Conservation (phyloP, 1,140 invertebrate species). For the Lordiphosa clarofinis region DNA sequence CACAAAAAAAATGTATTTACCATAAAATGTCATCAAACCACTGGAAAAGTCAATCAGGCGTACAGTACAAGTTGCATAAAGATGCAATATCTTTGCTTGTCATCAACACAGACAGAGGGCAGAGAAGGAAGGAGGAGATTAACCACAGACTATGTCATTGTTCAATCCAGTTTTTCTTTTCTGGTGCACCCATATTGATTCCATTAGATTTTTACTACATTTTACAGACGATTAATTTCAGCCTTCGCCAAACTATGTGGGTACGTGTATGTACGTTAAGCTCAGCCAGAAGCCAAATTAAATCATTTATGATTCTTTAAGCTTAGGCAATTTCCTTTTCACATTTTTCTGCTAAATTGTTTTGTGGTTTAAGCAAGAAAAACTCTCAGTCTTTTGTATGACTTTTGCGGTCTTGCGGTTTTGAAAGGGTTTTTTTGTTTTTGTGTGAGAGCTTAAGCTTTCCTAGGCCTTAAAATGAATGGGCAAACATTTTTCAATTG, state of each 20-base stretch:
- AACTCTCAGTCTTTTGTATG: constrained; percentile 34
- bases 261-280: not conserved
- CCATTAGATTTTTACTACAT: too few relatives aligned
- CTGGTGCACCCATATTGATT: too few relatives aligned
- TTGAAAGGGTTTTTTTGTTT: constrained; percentile 39
- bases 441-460: constrained; percentile 37
- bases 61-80: too few relatives aligned
- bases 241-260: not conserved
- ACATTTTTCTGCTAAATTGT: constrained; percentile 48
- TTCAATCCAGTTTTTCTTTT: too few relatives aligned
- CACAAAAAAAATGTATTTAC: too few relatives aligned
- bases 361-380: constrained; percentile 51
- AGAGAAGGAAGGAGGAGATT: too few relatives aligned
- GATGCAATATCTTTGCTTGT: too few relatives aligned
- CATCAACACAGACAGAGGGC: too few relatives aligned
- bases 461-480: constrained; percentile 23
- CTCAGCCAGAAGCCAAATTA: not conserved
- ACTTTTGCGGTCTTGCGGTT: constrained; percentile 54
- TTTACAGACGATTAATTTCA: constrained; percentile 2
- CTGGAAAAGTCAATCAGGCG: too few relatives aligned
- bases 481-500: constrained; percentile 60
- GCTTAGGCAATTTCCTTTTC: constrained; percentile 1
- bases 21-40: too few relatives aligned
- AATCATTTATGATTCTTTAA: constrained; percentile 1
- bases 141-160: too few relatives aligned